phyloP scores from a whole-genome alignment of 2,888 invertebrate genomes.

The Melangyna quadrimaculata region DNA sequence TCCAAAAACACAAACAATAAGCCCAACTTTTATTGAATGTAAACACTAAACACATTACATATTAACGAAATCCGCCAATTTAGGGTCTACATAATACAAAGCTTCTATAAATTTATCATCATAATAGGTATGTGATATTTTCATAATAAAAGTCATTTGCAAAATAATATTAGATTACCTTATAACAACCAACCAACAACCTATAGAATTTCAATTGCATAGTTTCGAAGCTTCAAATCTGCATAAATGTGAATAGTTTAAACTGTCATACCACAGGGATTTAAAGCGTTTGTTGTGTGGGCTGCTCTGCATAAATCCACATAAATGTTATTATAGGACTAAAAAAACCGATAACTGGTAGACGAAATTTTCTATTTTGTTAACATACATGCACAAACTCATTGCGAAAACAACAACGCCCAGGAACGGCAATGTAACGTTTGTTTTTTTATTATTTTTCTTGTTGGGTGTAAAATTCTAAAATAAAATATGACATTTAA shows the following conservation, averaged over 20 bases:
- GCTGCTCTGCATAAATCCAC: neutral
- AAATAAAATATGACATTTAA: slow-evolving; percentile 21
- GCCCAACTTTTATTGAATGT: neutral
- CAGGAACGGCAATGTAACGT: neutral
- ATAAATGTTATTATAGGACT: neutral
- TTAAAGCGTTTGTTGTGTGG: neutral
- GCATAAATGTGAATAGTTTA: slow-evolving; percentile 1
- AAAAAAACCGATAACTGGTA: neutral
- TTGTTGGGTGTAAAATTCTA: slow-evolving; percentile 1
- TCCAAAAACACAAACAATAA: neutral
- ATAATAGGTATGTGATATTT: neutral
- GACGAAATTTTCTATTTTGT: neutral
- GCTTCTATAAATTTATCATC: neutral
- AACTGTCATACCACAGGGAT: neutral
- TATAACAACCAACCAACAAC: too few species aligned
- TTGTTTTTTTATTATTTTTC: too few species aligned
- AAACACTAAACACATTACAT: too few species aligned
- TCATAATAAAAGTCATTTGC: neutral
- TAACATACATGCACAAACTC: neutral
- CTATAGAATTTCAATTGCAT: neutral
- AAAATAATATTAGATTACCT: neutral
- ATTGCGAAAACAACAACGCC: neutral
- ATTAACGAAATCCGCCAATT: neutral
- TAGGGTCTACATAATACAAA: neutral
- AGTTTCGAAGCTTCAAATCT: neutral